A percentile compares a stretch with the other conserved stretches of the same genome.
Conservation (phyloP, 2,888 invertebrate genomes). For the Hypsopygia costalis region DNA sequence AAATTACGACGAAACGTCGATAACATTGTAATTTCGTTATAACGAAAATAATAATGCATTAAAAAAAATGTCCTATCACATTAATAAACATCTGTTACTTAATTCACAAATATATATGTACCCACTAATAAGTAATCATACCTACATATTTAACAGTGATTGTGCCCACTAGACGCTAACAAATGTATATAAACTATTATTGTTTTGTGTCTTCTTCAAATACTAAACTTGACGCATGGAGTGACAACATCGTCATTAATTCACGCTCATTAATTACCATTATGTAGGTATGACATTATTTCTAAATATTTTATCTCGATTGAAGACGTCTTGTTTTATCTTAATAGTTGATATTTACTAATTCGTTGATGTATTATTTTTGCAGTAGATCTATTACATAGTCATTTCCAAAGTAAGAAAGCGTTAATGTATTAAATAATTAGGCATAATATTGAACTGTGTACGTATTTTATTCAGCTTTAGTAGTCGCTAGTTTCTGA, state of each 20-base stretch:
- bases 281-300: not conserved
- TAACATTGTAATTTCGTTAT: too few species aligned
- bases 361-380: constrained; percentile 7
- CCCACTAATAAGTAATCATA: too few species aligned
- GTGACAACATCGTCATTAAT: constrained; percentile 15
- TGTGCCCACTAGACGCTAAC: not conserved
- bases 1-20: not conserved
- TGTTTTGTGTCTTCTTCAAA: not conserved
- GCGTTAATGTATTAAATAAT: not conserved
- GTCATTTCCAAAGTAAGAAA: constrained; percentile 6
- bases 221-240: constrained; percentile 22
- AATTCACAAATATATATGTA: too few species aligned
- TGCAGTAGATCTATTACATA: constrained; percentile 9
- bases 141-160: too few species aligned
- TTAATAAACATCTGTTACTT: too few species aligned
- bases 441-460: not conserved
- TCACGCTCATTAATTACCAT: not conserved
- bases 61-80: too few species aligned
- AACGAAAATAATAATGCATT: too few species aligned
- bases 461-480: constrained; percentile 5
- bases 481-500: not conserved
- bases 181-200: not conserved
- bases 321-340: not conserved
- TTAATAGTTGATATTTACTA: constrained; percentile 1
- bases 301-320: not conserved